Evolutionary conservation across 2,113 vertebrate genomes (phyloP).

Genomic region (Centropus bengalensis): DNA sequence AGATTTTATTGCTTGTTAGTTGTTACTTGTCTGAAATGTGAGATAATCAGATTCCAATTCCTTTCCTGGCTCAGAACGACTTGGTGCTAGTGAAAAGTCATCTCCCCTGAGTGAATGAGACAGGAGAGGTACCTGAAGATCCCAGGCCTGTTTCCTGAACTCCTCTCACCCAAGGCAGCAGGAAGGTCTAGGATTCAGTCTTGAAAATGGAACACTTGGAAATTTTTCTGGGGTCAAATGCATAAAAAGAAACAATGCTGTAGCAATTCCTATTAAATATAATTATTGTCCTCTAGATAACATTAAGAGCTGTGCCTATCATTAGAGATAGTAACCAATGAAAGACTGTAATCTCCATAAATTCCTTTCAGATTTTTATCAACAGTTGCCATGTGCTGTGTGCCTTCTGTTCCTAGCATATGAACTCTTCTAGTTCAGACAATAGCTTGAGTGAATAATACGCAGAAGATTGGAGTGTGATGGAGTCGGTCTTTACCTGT

Average conservation of each 20-base stretch:
- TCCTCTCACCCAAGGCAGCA: background rate
- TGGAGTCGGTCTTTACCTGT: background rate
- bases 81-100: background rate
- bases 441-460: background rate
- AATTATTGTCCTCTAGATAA: background rate
- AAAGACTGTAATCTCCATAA: background rate
- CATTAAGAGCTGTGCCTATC: background rate
- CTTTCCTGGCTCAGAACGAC: background rate
- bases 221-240: background rate
- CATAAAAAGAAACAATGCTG: background rate
- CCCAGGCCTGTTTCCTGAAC: background rate
- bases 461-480: background rate
- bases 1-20: background rate
- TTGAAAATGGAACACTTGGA: background rate
- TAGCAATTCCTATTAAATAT: background rate
- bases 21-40: background rate
- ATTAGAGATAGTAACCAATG: background rate
- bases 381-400: background rate
- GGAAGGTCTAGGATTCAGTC: background rate
- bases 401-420: background rate
- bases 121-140: background rate
- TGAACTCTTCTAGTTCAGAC: background rate
- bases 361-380: constrained; percentile 5
- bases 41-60: background rate
- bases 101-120: background rate